Conservation (phyloP, 2,113 vertebrate species). For the Toxostoma redivivum region DNA sequence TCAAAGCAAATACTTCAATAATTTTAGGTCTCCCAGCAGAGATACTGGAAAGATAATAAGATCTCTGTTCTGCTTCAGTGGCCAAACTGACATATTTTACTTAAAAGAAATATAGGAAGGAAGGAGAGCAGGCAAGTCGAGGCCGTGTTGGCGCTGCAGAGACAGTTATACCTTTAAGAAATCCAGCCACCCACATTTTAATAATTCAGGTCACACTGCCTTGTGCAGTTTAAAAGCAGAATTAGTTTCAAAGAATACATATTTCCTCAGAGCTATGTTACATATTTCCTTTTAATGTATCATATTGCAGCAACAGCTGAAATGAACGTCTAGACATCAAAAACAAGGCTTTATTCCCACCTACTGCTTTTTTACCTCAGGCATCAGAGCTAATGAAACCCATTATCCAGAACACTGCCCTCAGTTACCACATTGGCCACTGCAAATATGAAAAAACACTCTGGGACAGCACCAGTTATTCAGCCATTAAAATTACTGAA, state of each 20-base stretch:
- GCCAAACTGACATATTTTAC: constrained; percentile 65
- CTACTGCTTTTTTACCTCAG: constrained; percentile 75
- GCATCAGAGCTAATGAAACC: constrained; percentile 78
- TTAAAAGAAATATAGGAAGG: constrained; percentile 46
- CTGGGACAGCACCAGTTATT: constrained; percentile 53
- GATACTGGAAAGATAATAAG: constrained; percentile 61
- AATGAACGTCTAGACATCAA: constrained; percentile 77
- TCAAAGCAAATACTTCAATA: constrained; percentile 71
- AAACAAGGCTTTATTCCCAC: constrained; percentile 72
- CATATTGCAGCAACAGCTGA: constrained; percentile 75
- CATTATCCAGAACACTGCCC: constrained; percentile 72
- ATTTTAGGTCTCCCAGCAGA: constrained; percentile 70
- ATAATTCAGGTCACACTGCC: constrained; percentile 71
- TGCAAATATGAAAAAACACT: constrained; percentile 45
- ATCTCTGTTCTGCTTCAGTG: constrained; percentile 59
- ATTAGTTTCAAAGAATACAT: constrained; percentile 76
- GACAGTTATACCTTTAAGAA: constrained; percentile 60
- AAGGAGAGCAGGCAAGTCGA: constrained; percentile 3
- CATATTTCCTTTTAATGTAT: constrained; percentile 76
- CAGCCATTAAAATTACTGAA: constrained; percentile 68
- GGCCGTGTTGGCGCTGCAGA: background rate
- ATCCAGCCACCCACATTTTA: constrained; percentile 64
- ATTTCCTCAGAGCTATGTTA: constrained; percentile 76
- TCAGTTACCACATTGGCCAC: constrained; percentile 53
- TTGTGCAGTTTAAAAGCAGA: constrained; percentile 72